Evolutionary conservation across 2,113 vertebrate genomes (phyloP), one percentile per base, ranked within the genome.

Genomic region (Strigops habroptila): DNA sequence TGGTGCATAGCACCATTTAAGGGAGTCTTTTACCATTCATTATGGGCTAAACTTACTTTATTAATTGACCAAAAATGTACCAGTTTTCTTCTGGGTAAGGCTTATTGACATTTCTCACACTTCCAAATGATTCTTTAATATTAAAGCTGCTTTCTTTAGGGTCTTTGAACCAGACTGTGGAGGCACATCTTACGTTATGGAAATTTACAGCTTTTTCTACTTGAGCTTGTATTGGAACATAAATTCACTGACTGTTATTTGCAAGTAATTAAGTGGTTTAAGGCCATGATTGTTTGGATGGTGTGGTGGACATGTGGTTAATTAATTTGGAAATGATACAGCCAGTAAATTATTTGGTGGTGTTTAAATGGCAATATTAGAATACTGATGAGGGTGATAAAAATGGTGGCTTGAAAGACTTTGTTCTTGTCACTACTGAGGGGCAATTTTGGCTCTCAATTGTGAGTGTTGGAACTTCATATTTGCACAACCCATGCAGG

Each of bases 271-370:
- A 74, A 68, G 87, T 43, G 65, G 73, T 85, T 95, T 87, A 88
- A 90, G 60, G 49, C 69, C 30, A 39, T 46, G 67, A 71, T 33
- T 39, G 91, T 91, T 86, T 46, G 55, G 43, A 65, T 87, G 37
- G 43, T 70, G 70, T 62, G 78, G 67, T 62, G 37, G 53, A 76
- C 63, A 18, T 83, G 89, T 59, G 51, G 31, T 82, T 91, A 93
- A 96, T 89, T 91, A 95, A 87, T 69, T 62, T 82, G 60, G 68
- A 76, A 92, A 92, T 44, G 31, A 63, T 33, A 48, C 31, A 87
- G 39, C 31, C 35, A 64, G 35, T 1, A 5, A 96, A 80, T 85
- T 43, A 44, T 52, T 63, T 75, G 43, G 52, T 75, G 65, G 51
- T 82, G 16, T 87, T 95, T 89, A 75, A 95, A 92, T 69, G 55